Conservation (phyloP, 2,113 vertebrate genomes). For the Eudyptes chrysolophus region DNA sequence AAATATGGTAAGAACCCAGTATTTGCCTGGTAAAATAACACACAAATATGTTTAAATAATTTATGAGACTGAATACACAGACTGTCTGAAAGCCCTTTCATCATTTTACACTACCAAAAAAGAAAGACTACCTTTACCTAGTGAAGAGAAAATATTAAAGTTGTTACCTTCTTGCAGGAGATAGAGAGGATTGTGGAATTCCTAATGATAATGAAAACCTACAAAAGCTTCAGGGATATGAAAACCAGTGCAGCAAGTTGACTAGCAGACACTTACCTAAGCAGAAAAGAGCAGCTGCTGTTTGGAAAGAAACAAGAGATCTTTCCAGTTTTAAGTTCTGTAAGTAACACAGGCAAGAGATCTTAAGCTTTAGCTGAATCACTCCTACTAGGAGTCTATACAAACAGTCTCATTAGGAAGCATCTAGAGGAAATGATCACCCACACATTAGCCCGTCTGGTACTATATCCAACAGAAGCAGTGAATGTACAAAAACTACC, state of each 20-base stretch:
- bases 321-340: background rate
- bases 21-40: background rate
- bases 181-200: background rate
- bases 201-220: background rate
- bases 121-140: background rate
- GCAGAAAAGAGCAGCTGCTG: background rate
- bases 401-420: background rate
- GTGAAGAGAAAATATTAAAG: background rate
- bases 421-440: background rate
- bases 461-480: background rate
- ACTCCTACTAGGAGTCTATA: background rate
- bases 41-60: background rate
- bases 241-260: background rate
- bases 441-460: background rate
- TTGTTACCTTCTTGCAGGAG: background rate
- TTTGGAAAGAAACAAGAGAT: background rate
- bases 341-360: background rate
- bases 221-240: background rate
- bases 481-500: background rate
- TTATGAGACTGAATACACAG: background rate
- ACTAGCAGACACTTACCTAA: background rate
- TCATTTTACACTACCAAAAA: background rate
- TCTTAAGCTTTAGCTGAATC: background rate
- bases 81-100: background rate
- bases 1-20: background rate